A percentile compares a stretch with the other conserved stretches of the same genome.
These are phyloP conservation scores for Anser cygnoides DNA, from an alignment of 2,113 vertebrate genomes.

Conservation along the genomic window DNA sequence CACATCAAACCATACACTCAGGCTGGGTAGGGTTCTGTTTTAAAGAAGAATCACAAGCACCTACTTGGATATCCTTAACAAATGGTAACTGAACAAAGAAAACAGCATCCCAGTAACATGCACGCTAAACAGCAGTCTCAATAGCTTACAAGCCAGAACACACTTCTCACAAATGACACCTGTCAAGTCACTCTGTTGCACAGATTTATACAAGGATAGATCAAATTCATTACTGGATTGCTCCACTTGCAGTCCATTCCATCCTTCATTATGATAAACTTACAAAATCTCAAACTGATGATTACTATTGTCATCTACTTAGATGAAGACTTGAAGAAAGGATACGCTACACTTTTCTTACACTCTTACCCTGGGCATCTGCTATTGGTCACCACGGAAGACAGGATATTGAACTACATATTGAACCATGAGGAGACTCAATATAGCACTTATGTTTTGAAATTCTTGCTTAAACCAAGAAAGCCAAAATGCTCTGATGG, in stretches of 20 bases:
- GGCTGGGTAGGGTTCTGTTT: slow-evolving; percentile 19
- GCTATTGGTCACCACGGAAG: background rate
- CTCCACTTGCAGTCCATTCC: background rate
- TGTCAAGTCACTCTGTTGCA: background rate
- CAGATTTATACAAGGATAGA: background rate
- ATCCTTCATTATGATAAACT: background rate
- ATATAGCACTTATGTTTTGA: background rate
- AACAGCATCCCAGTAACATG: background rate
- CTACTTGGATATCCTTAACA: slow-evolving; percentile 33
- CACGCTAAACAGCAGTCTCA: background rate
- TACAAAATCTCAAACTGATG: background rate
- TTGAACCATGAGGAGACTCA: background rate
- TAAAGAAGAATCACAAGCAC: slow-evolving; percentile 48
- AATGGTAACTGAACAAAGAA: slow-evolving; percentile 18
- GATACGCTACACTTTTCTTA: background rate
- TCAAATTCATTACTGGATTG: background rate
- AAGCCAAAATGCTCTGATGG: background rate
- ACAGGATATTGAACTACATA: background rate
- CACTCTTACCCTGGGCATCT: background rate
- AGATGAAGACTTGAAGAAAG: background rate
- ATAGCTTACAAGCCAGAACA: slow-evolving; percentile 30
- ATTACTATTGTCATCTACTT: background rate
- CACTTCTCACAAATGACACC: background rate
- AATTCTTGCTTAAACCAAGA: background rate
- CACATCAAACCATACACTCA: slow-evolving; percentile 42